Conservation (phyloP, 2,888 invertebrate species). For the Cryptocephalus moraei region DNA sequence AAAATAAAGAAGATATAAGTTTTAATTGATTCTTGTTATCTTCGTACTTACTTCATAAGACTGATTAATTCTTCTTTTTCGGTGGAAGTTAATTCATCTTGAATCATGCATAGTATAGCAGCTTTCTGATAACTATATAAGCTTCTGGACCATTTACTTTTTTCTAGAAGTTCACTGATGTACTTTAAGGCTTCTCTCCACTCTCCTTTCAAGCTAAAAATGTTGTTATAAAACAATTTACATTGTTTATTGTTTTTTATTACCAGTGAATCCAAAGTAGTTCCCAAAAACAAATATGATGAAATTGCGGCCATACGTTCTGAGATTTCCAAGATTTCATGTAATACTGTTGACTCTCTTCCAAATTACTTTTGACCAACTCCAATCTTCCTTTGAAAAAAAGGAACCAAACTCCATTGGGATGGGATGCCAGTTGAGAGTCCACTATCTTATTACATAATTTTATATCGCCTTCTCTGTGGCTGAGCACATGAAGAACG, state of each 20-base stretch:
- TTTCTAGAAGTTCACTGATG: slow-evolving; percentile 58
- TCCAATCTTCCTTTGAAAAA: slow-evolving; percentile 83
- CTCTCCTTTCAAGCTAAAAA: slow-evolving; percentile 52
- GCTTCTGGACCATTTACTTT: slow-evolving; percentile 86
- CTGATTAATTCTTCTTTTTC: slow-evolving; percentile 48
- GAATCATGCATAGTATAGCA: slow-evolving; percentile 67
- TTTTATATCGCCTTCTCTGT: slow-evolving; percentile 66
- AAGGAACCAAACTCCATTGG: slow-evolving; percentile 82
- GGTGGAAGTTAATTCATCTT: slow-evolving; percentile 40
- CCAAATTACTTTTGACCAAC: slow-evolving; percentile 67
- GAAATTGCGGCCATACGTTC: slow-evolving; percentile 80
- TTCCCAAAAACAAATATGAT: slow-evolving; percentile 91
- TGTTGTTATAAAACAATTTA: not conserved
- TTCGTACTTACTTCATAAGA: slow-evolving; percentile 52
- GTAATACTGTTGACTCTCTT: slow-evolving; percentile 64
- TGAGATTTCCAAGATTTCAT: slow-evolving; percentile 74
- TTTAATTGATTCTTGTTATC: not conserved
- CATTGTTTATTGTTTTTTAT: slow-evolving; percentile 36
- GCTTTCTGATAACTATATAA: slow-evolving; percentile 88
- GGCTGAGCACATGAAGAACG: slow-evolving; percentile 71
- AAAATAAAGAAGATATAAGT: slow-evolving; percentile 18
- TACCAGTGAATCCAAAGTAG: slow-evolving; percentile 75
- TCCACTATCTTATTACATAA: slow-evolving; percentile 65
- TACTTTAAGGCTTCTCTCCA: slow-evolving; percentile 70
- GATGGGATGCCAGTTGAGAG: slow-evolving; percentile 66